Evolutionary conservation across 1,140 invertebrate species (phyloP), one percentile per base, ranked within the genome.

Genomic region (Drosophila trapezifrons): DNA sequence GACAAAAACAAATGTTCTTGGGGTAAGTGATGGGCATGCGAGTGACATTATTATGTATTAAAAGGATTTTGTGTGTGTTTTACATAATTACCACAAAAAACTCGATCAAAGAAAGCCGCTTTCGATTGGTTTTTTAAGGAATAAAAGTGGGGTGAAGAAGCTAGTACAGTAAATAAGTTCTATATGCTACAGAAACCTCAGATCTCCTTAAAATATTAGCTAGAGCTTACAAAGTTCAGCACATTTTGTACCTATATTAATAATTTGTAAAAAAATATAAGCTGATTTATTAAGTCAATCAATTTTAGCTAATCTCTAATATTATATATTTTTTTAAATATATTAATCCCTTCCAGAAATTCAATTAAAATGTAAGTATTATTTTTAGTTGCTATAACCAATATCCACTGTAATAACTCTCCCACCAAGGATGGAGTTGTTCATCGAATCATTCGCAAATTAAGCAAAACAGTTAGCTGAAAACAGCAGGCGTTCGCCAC

Each of bases 1-100:
- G 54, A 73, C 64, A 60, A 59, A 77, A 65, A 82, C 79, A 83
- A 82, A 82, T 82, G 75, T 45, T 58, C 46, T 52, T 5, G 56
- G 60, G 55, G 29, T 62, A 78, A 78, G 65, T 56, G 72, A 65
- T 74, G 59, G 51, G 20, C 63, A 49, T 59, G 18, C 70, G 76
- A 87, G 18, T 79, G 83, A 87, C 83, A 86, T 78, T 67, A 78
- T 78, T 67, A 42, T 76, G 71, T 84, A 58, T 67, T 76, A 87
- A 86, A 86, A 82, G 78, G 83, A 86, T 86, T 86, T 82, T 59
- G 46, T 70, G 57, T 69, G 58, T 76, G 56, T 47, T 72, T 65
- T 57, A 76, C 78, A 76, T 71, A 64, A 46, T 47, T 54, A 55
- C 49, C 71, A 65, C 45, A 80, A 58, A 38, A 37, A 49, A 22